Conservation (phyloP, 2,113 vertebrate genomes). For the Daphoenositta chrysoptera region DNA sequence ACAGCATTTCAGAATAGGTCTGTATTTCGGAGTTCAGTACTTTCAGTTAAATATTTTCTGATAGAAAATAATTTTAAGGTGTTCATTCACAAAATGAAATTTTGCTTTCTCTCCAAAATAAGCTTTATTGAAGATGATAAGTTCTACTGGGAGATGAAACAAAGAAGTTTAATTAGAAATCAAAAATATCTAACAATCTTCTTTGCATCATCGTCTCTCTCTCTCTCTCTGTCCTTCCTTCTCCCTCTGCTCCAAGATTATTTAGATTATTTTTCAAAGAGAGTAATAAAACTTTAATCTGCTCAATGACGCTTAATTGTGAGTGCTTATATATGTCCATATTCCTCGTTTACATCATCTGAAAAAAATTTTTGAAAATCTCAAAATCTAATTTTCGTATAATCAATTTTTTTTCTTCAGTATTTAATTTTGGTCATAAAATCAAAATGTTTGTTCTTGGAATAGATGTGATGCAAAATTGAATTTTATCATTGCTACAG, state of each 20-base stretch:
- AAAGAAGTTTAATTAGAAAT: neutral
- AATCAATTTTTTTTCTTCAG: neutral
- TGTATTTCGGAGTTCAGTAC: neutral
- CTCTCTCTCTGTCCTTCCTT: neutral
- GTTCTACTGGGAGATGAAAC: neutral
- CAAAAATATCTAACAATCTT: neutral
- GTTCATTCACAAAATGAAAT: neutral
- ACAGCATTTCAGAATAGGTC: neutral
- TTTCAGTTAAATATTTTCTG: neutral
- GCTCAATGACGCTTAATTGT: accelerated
- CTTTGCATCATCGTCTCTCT: neutral
- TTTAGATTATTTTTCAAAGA: neutral
- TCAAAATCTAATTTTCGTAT: neutral
- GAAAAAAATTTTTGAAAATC: neutral
- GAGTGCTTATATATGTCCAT: accelerated
- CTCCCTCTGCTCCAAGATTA: neutral
- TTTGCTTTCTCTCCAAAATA: neutral
- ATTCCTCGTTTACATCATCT: neutral
- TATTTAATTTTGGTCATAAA: neutral
- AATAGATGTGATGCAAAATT: neutral
- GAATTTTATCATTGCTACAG: neutral
- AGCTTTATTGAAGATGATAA: neutral
- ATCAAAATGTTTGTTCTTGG: neutral
- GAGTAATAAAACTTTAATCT: neutral
- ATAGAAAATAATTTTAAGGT: neutral